Conservation (phyloP, 2,113 vertebrate genomes). For the Amphiprion percula region DNA sequence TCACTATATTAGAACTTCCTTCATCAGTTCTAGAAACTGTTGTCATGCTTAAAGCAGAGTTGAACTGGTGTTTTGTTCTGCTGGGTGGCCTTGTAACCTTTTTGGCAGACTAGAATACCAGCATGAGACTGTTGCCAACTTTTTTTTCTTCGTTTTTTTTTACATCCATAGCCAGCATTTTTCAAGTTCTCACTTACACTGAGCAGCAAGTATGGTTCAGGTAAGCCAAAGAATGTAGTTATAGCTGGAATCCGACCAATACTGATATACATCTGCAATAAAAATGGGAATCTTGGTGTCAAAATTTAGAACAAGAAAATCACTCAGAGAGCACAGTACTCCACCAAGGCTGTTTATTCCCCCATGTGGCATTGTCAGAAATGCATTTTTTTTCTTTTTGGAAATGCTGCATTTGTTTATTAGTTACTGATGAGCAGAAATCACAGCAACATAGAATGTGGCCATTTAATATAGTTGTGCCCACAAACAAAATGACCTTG, state of each 20-base stretch:
- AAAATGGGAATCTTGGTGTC: too few relatives aligned
- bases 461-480: too few relatives aligned
- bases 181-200: background rate
- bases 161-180: background rate
- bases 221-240: background rate
- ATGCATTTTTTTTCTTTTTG: too few relatives aligned
- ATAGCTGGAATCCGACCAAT: background rate
- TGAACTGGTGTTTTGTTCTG: background rate
- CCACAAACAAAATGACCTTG: too few relatives aligned
- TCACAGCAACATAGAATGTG: too few relatives aligned
- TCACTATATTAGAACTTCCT: background rate
- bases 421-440: too few relatives aligned
- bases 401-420: too few relatives aligned
- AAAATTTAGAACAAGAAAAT: too few relatives aligned
- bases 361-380: too few relatives aligned
- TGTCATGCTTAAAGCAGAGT: background rate
- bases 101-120: background rate
- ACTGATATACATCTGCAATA: too few relatives aligned
- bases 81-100: background rate
- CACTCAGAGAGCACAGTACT: too few relatives aligned
- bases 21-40: slow-evolving; percentile 8
- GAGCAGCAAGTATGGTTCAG: background rate
- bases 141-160: background rate
- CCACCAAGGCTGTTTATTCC: too few relatives aligned
- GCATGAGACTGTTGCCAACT: background rate